Evolutionary conservation across 2,888 invertebrate genomes (phyloP).

Genomic region (Drosophila bunnanda): DNA sequence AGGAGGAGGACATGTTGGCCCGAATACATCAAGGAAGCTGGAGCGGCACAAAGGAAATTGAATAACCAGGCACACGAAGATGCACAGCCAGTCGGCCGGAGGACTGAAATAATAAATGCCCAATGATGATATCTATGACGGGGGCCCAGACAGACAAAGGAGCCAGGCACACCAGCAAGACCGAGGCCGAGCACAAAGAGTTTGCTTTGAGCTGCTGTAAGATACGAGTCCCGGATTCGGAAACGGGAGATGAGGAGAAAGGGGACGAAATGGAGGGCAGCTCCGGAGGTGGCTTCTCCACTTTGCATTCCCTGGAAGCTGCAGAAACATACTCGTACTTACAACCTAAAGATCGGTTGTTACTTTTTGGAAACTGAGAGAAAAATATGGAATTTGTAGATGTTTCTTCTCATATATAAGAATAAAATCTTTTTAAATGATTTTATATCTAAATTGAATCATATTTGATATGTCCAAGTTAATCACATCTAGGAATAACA

Average conservation of each 20-base stretch:
- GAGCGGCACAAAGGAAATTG: constrained; percentile 66
- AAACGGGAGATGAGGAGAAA: background rate
- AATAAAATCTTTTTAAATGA: background rate
- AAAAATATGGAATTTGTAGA: background rate
- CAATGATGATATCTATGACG: constrained; percentile 72
- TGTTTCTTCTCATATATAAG: background rate
- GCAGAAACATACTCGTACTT: constrained; percentile 5
- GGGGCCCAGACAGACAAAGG: constrained; percentile 60
- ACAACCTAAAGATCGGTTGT: constrained; percentile 1
- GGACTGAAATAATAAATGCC: constrained; percentile 68
- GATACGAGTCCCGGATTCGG: constrained; percentile 10
- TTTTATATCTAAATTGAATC: background rate
- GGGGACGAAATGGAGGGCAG: background rate
- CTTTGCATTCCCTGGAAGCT: constrained; percentile 41
- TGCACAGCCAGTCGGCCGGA: constrained; percentile 28
- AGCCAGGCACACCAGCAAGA: constrained; percentile 36
- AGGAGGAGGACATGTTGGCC: constrained; percentile 40
- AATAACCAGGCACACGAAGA: constrained; percentile 51
- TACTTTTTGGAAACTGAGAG: constrained; percentile 3
- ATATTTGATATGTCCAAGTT: background rate
- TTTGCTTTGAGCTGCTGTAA: constrained; percentile 33
- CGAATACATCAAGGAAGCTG: constrained; percentile 54
- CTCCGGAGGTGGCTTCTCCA: constrained; percentile 17
- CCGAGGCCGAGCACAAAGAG: constrained; percentile 57
- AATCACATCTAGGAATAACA: background rate